Base-by-base conservation (phyloP, 2,797 vertebrate genomes). In the Lepus oiostolus region DNA sequence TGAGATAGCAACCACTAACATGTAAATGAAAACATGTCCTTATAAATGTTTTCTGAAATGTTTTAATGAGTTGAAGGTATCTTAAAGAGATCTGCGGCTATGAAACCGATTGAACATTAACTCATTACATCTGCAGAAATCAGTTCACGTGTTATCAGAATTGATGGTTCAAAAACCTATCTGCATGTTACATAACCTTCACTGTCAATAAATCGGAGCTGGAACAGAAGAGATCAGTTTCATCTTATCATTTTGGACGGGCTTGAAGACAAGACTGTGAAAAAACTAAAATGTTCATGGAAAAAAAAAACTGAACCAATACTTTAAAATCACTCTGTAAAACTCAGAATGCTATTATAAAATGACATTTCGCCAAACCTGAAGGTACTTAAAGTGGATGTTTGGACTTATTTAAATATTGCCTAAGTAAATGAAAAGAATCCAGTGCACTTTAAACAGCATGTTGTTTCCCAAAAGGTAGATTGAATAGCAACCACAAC, bases 341-440 rank as follows among this genome's bases (percentile, higher is more conserved):
- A 85, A 94, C 52, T 62, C 30, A 85, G 26, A 65, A 85, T 68
- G 32, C 47, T 71, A 32, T 67, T 88, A 54, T 79, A 80, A 47
- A 14, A 47, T 35, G 52, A 35, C 42, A 88, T 58, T 68, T 75
- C 71, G 79, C 5, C 60, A 65, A 90, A 85, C 47, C 60, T 72
- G 52, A 50, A 85, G 75, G 60, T 82, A 92, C 82, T 81, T 94
- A 85, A 88, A 85, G 90, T 71, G 12, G 82, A 62, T 95, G n/a
- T 87, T 96, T 89, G 52, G 28, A 79, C 67, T 85, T 95, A 93
- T 60, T 95, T 96, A 96, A 95, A 91, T 90, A 96, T 95, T 96
- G 94, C 62, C 92, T 85, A 93, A 92, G 62, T 85, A 94, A 94
- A 91, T 81, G 68, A 94, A 95, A 88, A 95, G 70, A 83, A 90